Evolutionary conservation across 2,888 invertebrate species (phyloP), one percentile per base, ranked within the genome.

Genomic region (Silvanus unidentatus): DNA sequence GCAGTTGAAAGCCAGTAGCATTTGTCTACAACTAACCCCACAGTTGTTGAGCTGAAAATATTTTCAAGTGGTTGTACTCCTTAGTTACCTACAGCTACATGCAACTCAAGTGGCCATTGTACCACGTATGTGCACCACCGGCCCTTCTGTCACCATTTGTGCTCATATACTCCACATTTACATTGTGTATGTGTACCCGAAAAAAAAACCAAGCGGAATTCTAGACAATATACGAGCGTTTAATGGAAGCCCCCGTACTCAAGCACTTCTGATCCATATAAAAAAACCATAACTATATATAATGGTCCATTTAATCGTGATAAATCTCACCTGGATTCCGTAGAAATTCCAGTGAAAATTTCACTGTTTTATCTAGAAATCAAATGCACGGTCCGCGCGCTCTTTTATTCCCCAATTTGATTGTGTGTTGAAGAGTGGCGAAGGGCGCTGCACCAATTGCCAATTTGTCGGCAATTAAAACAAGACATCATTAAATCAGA

Each of bases 401-500:
- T n/a, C n/a, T n/a, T n/a, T n/a, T n/a, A n/a, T n/a, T n/a, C n/a
- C n/a, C n/a, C n/a, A n/a, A n/a, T n/a, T n/a, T 22, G 22, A 22
- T 22, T 22, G n/a, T 22, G 8, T 22, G 8, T 22, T 22, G 22
- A 5, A 8, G 22, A 32, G n/a, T n/a, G n/a, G n/a, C n/a, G n/a
- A n/a, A n/a, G n/a, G 32, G 32, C 6, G 3, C 12, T 27, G 11
- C 27, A 39, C 12, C 40, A 44, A 39, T 40, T 32, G 42, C 43
- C 40, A 41, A 40, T 71, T 70, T 70, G 72, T 70, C 70, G 70
- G 72, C 71, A 72, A 72, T 71, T 70, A 72, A 72, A 71, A 70
- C 70, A 70, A 71, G 70, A 70, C 69, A 66, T 71, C 71, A 70
- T 71, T 71, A 71, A 71, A 70, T 71, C 70, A 70, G 66, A 66